Base-by-base conservation (phyloP, 2,797 vertebrate genomes). In the Siniperca scherzeri region DNA sequence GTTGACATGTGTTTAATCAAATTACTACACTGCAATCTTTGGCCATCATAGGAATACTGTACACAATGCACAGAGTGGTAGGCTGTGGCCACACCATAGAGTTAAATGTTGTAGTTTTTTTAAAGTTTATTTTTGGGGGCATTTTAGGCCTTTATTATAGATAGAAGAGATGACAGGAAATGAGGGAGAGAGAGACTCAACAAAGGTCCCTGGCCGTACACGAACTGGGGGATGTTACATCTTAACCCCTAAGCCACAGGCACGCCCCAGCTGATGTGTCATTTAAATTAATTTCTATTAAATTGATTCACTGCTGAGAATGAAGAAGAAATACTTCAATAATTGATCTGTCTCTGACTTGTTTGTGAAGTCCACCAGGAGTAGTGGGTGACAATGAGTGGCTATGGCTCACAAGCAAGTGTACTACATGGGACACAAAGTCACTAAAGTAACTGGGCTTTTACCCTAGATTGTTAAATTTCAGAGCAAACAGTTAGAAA, bases 401-500 rank as follows among this genome's bases (percentile, higher is more conserved):
- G 14, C 42, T 48, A 13, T 25, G 7, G 13, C n/a, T 61, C 56
- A 59, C 19, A 33, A 27, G 9, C 9, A 66, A 11, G 42, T 65
- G n/a, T 65, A 65, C 33, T 40, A 36, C 40, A 36, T 52, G 30
- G 21, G 30, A 4, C 48, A 66, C 42, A 33, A 30, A 7, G 11
- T 13, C 14, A 2, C 11, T 13, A 52, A 22, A 52, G 19, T 36
- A 52, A 22, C 14, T 17, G 27, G 0, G 21, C 19, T 33, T 36
- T 52, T 69, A 36, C 42, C 16, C 14, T 19, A 33, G 30, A 40
- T n/a, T 70, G 4, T 68, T 40, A 40, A 65, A 57, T 50, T 70
- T 62, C 1, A 14, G 33, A 72, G 5, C 40, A 77, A 82, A 86
- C 8, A 50, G 4, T 30, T 38, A 21, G 5, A 52, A 60, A 44